Percentiles rank a stretch among this genome's conserved stretches.
These are phyloP conservation scores for Noctua comes DNA, from an alignment of 2,888 invertebrate genomes.

Conservation along the genomic window DNA sequence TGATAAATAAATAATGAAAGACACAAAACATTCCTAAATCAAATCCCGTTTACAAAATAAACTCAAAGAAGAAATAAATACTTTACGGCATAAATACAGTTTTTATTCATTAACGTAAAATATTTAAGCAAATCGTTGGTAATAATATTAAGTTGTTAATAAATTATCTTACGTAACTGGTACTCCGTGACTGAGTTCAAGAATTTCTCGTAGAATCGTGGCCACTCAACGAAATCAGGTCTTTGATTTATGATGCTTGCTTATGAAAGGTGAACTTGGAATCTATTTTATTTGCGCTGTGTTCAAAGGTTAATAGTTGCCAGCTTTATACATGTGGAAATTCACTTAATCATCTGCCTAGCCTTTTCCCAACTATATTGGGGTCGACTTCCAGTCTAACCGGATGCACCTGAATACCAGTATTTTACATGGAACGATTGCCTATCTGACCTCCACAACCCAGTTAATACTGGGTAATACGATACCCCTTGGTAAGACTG, in stretches of 20 bases:
- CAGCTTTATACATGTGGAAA: background rate
- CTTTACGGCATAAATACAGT: conserved; percentile 38
- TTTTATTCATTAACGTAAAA: conserved; percentile 54
- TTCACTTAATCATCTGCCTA: too few relatives aligned
- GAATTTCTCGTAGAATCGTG: conserved; percentile 31
- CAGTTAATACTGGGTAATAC: too few relatives aligned
- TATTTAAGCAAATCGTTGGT: conserved; percentile 49
- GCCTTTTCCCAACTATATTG: too few relatives aligned
- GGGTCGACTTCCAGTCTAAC: too few relatives aligned
- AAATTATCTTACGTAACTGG: conserved; percentile 52
- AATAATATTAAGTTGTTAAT: conserved; percentile 56
- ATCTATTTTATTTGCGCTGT: conserved; percentile 25
- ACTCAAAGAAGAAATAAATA: conserved; percentile 15
- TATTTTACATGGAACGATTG: too few relatives aligned
- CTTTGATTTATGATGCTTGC: conserved; percentile 50
- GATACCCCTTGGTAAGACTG: too few relatives aligned
- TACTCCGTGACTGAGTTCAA: conserved; percentile 44
- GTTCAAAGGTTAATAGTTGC: conserved; percentile 1
- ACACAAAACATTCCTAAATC: conserved; percentile 7
- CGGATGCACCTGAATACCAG: too few relatives aligned
- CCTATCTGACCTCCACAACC: too few relatives aligned
- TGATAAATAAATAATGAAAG: background rate
- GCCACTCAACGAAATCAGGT: conserved; percentile 52
- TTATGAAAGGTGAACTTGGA: conserved; percentile 38
- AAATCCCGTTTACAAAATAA: conserved; percentile 5